Evolutionary conservation across 2,113 vertebrate species (phyloP), one percentile per base, ranked within the genome.

Genomic region (Sturnus vulgaris): DNA sequence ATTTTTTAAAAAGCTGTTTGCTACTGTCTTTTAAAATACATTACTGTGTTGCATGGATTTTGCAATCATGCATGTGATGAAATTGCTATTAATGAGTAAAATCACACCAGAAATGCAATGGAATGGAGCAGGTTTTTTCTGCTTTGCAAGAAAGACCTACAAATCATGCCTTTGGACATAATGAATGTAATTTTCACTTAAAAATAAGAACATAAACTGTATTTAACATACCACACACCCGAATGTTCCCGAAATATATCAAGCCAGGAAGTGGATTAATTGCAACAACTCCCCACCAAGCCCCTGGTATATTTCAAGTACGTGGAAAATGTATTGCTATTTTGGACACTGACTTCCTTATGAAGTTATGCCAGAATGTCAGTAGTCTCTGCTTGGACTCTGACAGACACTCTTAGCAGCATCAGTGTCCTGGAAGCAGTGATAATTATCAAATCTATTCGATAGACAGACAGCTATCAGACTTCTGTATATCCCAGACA

Each of bases 401-500:
- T 86, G 86, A 90, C n/a, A 68, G 77, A 93, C 42, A 30, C 35
- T 82, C 47, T 69, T 50, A 92, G 87, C 59, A 73, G 68, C 86
- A 93, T 95, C 72, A 61, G 21, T 75, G 87, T 96, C 93, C 96
- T 95, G 94, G 56, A 95, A 95, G 94, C 61, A 82, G 50, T 70
- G 94, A 75, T 77, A 79, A 77, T 83, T 92, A 86, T 53, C 91
- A 93, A 95, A 95, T 92, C 86, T 88, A 44, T 88, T 76, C 0
- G 2, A 92, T 79, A 89, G 95, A 92, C 84, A 91, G 85, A 92
- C 86, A 91, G 85, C 86, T 92, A 95, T 93, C 94, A 96, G 95
- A 97, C 92, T 90, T 96, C 93, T 95, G 90, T 91, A 40, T 92
- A 95, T 97, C 93, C 96, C 96, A 97, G 97, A 96, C 93, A 25